These are phyloP conservation scores for Camptogramma bilineatum DNA, from an alignment of 2,888 invertebrate genomes.

Conservation along the genomic window DNA sequence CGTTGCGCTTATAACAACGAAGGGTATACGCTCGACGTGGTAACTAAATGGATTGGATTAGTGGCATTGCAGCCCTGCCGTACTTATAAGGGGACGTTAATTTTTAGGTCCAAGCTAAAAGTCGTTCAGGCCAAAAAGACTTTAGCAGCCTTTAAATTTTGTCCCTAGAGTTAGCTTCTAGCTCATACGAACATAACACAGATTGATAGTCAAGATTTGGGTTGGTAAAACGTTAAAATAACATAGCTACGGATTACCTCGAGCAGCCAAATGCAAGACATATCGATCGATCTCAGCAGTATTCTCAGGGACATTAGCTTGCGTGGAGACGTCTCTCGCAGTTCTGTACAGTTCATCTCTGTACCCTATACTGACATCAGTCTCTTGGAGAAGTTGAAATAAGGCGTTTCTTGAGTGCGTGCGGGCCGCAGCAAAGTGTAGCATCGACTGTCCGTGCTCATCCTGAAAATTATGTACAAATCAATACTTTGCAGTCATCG, in stretches of 20 bases:
- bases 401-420: slow-evolving; percentile 92
- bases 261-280: slow-evolving; percentile 90
- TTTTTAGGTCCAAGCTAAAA: too few relatives aligned
- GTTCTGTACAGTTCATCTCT: slow-evolving; percentile 95
- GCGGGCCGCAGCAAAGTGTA: slow-evolving; percentile 94
- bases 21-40: too few relatives aligned
- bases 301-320: slow-evolving; percentile 91
- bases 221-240: neutral
- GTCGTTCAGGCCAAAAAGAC: too few relatives aligned
- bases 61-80: too few relatives aligned
- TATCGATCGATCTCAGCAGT: slow-evolving; percentile 93
- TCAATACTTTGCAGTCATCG: neutral
- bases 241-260: slow-evolving; percentile 81
- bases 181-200: neutral
- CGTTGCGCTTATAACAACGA: too few relatives aligned
- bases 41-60: too few relatives aligned
- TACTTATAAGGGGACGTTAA: too few relatives aligned
- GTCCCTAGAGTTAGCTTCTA: neutral
- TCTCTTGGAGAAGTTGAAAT: slow-evolving; percentile 92
- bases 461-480: slow-evolving; percentile 83
- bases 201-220: neutral
- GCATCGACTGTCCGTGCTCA: slow-evolving; percentile 95
- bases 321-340: slow-evolving; percentile 93
- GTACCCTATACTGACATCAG: slow-evolving; percentile 91
- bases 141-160: too few relatives aligned